Evolutionary conservation across 2,113 vertebrate species (phyloP), one percentile per base, ranked within the genome.

Genomic region (Sinocyclocheilus anophthalmus): DNA sequence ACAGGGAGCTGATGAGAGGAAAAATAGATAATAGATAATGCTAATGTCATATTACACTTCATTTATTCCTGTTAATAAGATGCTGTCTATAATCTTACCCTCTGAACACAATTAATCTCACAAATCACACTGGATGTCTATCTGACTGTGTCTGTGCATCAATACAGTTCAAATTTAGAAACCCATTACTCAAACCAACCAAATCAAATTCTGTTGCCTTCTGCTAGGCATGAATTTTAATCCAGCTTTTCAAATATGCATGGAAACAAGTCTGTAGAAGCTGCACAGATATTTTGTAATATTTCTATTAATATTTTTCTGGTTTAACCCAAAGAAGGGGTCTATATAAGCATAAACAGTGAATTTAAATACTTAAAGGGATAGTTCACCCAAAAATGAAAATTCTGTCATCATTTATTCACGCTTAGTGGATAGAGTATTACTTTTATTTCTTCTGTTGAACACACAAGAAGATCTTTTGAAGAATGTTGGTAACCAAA

Each of bases 1-100:
- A 90, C 98, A 99, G 48, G 98, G 98, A 93, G 98, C 98, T 99
- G 89, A 70, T 90, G 93, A 90, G 69, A 45, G 61, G 37, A 5
- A 88, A 82, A 72, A 50, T 6, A 61, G 57, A 61, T n/a, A 61
- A 57, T 33, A 16, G 67, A 79, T 20, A 78, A 73, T 26, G 67
- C 75, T n/a, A 78, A 73, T 26, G 42, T 85, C 11, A 48, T 5
- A 53, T 30, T 84, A 76, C 70, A 85, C 53, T 18, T 69, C 20
- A 77, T 55, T 57, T 78, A 13, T 53, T 24, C 18, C 11, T 53
- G 42, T 9, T 78, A 85, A 85, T 37, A 85, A 55, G 73, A 78
- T 16, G 13, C 45, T 37, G 24, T 78, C 75, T 48, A 78, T 85
- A 77, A 78, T 53, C 42, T 69, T 30, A 73, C 24, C 10, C 57